These are phyloP conservation scores for Telenomus remus DNA, from an alignment of 1,140 invertebrate species.

Conservation along the genomic window DNA sequence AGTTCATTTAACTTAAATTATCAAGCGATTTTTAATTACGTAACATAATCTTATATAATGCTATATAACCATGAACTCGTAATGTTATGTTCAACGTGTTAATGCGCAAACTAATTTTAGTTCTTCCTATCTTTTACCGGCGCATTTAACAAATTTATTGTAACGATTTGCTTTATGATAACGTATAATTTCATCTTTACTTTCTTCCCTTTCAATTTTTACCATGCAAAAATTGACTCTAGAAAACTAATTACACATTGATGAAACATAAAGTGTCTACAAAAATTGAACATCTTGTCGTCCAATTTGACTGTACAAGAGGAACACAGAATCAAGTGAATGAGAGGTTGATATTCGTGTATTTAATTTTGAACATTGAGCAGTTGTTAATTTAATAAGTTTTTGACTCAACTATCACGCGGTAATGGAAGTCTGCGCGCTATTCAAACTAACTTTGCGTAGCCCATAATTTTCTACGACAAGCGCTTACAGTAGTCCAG, in stretches of 20 bases:
- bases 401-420: conserved; percentile 39
- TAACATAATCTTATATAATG: conserved; percentile 28
- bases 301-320: too few species aligned
- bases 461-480: conserved; percentile 51
- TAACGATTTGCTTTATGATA: too few species aligned
- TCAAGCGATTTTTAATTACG: conserved; percentile 31
- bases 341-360: too few species aligned
- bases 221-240: too few species aligned
- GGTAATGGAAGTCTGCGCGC: conserved; percentile 30
- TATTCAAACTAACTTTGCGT: conserved; percentile 45
- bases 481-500: conserved; percentile 43
- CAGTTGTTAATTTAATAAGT: conserved; percentile 48
- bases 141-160: too few species aligned
- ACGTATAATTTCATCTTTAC: too few species aligned
- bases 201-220: too few species aligned
- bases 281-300: too few species aligned
- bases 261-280: too few species aligned
- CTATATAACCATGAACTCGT: conserved; percentile 22
- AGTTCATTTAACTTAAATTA: conserved; percentile 1
- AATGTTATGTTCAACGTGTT: conserved; percentile 33
- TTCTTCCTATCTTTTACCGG: background rate
- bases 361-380: conserved; percentile 24
- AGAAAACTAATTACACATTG: too few species aligned
- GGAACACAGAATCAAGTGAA: too few species aligned
- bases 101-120: conserved; percentile 29